Evolutionary conservation across 2,113 vertebrate genomes (phyloP).

Genomic region (Arvicanthis niloticus): DNA sequence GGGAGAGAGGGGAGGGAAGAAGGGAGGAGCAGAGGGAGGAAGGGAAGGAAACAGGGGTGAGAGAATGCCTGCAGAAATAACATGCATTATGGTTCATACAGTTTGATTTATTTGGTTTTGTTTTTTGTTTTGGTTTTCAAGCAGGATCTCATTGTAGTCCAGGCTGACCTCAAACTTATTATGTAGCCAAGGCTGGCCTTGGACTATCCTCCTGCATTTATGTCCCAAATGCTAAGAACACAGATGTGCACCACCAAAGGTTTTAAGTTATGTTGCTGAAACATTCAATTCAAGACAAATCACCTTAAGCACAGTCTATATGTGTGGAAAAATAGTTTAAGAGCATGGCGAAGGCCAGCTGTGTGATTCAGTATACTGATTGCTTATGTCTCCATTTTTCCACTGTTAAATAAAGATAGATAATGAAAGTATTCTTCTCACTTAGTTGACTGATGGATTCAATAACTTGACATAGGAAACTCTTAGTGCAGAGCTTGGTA

Average conservation of each 20-base stretch:
- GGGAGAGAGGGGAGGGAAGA: no score
- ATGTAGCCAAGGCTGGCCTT: background rate
- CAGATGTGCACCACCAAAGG: background rate
- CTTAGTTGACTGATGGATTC: background rate
- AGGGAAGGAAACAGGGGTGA: background rate
- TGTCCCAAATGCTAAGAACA: background rate
- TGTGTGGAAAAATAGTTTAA: background rate
- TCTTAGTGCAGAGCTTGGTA: background rate
- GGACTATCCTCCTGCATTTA: background rate
- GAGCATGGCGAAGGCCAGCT: background rate
- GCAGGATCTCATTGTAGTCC: background rate
- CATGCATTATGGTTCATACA: background rate
- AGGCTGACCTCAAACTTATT: background rate
- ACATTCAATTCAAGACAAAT: constrained; percentile 29
- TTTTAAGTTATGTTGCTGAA: constrained; percentile 29
- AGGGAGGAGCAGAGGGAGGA: no score
- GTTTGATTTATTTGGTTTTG: background rate
- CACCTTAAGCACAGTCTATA: background rate
- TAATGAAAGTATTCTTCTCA: background rate
- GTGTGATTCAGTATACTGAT: background rate
- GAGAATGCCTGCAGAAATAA: background rate
- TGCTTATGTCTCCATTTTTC: background rate
- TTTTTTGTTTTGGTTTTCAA: background rate
- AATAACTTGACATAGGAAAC: background rate
- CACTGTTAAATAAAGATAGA: background rate